A percentile compares a stretch with the other conserved stretches of the same genome.
These are phyloP conservation scores for Saturnia pavonia DNA, from an alignment of 2,888 invertebrate genomes.

Conservation along the genomic window DNA sequence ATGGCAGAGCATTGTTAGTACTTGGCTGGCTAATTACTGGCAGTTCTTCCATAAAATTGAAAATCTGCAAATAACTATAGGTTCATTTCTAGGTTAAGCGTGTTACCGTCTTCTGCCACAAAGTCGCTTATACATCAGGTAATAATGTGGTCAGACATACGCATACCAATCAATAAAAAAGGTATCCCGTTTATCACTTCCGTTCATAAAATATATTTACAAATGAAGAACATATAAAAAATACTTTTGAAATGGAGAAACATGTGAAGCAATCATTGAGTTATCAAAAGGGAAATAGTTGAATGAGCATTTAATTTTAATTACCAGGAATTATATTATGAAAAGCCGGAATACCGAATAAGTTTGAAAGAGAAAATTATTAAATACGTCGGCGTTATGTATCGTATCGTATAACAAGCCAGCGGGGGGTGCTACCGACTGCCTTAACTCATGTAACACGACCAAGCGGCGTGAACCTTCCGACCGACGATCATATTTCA, in stretches of 20 bases:
- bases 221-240: background rate
- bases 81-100: background rate
- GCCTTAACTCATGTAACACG: conserved; percentile 52
- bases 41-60: background rate
- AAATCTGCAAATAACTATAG: too few species aligned
- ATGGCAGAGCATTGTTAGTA: background rate
- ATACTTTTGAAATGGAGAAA: background rate
- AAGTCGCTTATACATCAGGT: background rate
- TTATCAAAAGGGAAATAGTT: conserved; percentile 6
- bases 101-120: background rate
- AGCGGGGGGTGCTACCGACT: conserved; percentile 75
- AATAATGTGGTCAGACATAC: background rate
- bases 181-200: background rate
- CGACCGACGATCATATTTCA: conserved; percentile 54
- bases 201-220: background rate
- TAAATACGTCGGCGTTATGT: conserved; percentile 56
- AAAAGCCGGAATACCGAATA: conserved; percentile 31
- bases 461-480: conserved; percentile 35
- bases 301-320: conserved; percentile 7
- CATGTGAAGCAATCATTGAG: conserved; percentile 3
- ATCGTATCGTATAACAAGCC: conserved; percentile 68
- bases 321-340: conserved; percentile 16
- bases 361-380: conserved; percentile 31
- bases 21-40: background rate
- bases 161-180: background rate